phyloP scores from a whole-genome alignment of 1,140 invertebrate species.

The Bombyx mori region DNA sequence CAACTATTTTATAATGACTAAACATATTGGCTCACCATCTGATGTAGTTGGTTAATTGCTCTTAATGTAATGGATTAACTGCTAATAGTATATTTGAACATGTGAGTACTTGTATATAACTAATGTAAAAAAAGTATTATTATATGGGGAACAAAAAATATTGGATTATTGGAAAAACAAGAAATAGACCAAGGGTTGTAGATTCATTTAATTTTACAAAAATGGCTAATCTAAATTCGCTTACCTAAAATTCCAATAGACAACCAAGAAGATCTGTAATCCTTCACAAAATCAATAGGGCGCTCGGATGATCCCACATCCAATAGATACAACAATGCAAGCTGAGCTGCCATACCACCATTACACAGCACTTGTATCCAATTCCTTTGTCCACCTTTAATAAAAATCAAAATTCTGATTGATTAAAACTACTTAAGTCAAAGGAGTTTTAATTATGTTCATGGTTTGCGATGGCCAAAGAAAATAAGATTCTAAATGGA shows the following conservation, averaged over 20 bases:
- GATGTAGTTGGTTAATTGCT: background rate
- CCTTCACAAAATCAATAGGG: conserved; percentile 82
- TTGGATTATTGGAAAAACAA: too few species aligned
- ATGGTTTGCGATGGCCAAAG: too few species aligned
- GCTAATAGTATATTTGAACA: too few species aligned
- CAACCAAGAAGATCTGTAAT: conserved; percentile 87
- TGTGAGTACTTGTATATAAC: too few species aligned
- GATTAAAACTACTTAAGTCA: too few species aligned
- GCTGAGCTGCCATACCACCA: conserved; percentile 85
- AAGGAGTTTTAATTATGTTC: too few species aligned
- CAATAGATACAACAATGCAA: conserved; percentile 85
- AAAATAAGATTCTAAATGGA: too few species aligned
- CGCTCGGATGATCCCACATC: conserved; percentile 85
- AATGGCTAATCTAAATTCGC: conserved; percentile 2
- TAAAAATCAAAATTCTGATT: conserved; percentile 4
- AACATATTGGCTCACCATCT: background rate
- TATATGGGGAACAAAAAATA: too few species aligned
- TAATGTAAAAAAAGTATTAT: too few species aligned
- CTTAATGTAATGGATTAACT: too few species aligned
- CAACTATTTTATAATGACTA: background rate
- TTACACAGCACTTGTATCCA: conserved; percentile 95
- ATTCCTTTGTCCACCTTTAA: conserved; percentile 84
- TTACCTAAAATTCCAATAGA: conserved; percentile 83
- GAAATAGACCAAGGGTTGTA: too few species aligned
- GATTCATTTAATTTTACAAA: too few species aligned